phyloP scores from a whole-genome alignment of 2,113 vertebrate genomes.

The Carlito syrichta region DNA sequence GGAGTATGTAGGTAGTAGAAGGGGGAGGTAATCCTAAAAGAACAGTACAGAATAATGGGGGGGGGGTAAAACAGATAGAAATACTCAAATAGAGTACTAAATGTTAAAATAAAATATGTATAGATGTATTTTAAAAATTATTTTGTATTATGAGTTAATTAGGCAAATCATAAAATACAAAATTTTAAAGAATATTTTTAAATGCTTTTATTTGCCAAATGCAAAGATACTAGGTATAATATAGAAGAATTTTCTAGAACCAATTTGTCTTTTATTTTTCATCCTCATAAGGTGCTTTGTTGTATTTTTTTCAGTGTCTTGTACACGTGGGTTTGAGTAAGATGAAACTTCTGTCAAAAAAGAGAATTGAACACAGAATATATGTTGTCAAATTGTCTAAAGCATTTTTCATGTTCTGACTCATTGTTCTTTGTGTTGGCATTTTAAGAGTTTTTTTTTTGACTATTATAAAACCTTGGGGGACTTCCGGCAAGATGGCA shows the following conservation, averaged over 20 bases:
- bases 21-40: background rate
- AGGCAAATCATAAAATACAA: background rate
- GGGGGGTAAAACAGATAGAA: background rate
- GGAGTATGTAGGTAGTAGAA: rapidly evolving
- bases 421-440: slow-evolving; percentile 55
- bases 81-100: background rate
- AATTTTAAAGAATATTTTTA: background rate
- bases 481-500: no score
- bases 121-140: no score
- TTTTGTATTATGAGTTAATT: background rate
- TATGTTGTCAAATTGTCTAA: slow-evolving; percentile 50
- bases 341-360: slow-evolving; percentile 33
- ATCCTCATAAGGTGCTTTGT: background rate
- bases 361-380: slow-evolving; percentile 54
- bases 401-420: slow-evolving; percentile 55
- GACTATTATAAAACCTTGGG: slow-evolving; percentile 25
- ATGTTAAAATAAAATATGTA: background rate
- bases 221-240: background rate
- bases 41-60: background rate
- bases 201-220: background rate
- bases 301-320: slow-evolving; percentile 30
- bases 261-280: background rate
- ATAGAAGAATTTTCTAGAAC: background rate
- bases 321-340: slow-evolving; percentile 23
- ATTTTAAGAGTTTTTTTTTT: slow-evolving; percentile 42